Evolutionary conservation across 92 coral and sea anemone species (phyloP).

Genomic region (Chrysogorgia sp.): DNA sequence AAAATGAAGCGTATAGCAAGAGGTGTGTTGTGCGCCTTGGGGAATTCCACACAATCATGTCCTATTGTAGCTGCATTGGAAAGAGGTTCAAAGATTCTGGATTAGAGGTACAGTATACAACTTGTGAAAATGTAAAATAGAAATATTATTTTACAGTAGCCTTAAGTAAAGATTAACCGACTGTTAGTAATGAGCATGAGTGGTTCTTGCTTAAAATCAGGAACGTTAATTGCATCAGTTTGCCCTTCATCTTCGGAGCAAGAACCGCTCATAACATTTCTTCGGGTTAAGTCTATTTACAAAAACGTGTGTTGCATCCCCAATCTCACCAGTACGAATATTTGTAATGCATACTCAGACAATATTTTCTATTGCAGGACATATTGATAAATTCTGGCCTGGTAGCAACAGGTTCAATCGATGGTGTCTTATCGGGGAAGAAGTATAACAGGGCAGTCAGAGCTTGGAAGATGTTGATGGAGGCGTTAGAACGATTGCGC

Average conservation of each 20-base stretch:
- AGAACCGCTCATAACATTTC: conserved; percentile 19
- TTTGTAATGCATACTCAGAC: conserved; percentile 11
- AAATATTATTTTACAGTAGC: conserved; percentile 9
- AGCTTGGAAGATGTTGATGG: conserved; percentile 42
- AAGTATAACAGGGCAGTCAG: conserved; percentile 37
- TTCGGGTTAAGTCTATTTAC: neutral
- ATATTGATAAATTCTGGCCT: conserved; percentile 36
- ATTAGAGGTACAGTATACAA: conserved; percentile 23
- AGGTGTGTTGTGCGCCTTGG: conserved; percentile 39
- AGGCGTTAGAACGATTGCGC: conserved; percentile 27
- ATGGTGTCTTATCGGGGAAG: conserved; percentile 40
- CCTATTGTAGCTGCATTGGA: conserved; percentile 38
- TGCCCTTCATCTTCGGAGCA: conserved; percentile 22
- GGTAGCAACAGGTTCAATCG: conserved; percentile 36
- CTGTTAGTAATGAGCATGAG: conserved; percentile 1
- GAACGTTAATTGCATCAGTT: conserved; percentile 28
- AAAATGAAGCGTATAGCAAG: conserved; percentile 2
- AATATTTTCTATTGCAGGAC: conserved; percentile 23
- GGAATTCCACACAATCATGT: conserved; percentile 38
- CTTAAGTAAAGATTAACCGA: conserved; percentile 5
- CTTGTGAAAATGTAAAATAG: conserved; percentile 8
- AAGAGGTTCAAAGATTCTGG: conserved; percentile 36
- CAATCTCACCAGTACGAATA: conserved; percentile 11
- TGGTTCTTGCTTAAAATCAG: conserved; percentile 26
- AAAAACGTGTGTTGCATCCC: conserved; percentile 1